Evolutionary conservation across 1,140 invertebrate species (phyloP).

Genomic region (Heliconius melpomene): DNA sequence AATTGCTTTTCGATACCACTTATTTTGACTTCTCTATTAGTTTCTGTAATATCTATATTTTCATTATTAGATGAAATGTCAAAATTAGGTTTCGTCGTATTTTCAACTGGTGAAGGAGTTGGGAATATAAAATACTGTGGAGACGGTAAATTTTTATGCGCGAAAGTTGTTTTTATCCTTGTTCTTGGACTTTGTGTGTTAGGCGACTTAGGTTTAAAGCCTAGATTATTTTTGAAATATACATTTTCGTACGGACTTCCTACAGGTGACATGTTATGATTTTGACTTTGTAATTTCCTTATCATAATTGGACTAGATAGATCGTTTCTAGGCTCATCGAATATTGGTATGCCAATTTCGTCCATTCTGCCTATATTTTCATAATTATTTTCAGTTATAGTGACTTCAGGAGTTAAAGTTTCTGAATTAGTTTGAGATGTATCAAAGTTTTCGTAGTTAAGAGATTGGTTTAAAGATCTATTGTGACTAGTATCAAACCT

Average conservation of each 20-base stretch:
- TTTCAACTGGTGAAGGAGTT: constrained; percentile 64
- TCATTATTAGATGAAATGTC: constrained; percentile 33
- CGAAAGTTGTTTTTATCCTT: constrained; percentile 83
- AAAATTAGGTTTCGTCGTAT: constrained; percentile 52
- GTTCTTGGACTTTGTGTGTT: constrained; percentile 82
- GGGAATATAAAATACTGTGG: constrained; percentile 80
- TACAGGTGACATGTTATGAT: constrained; percentile 54
- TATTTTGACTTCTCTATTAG: constrained; percentile 41
- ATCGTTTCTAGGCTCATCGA: constrained; percentile 66
- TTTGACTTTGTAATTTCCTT: constrained; percentile 69
- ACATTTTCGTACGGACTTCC: constrained; percentile 82
- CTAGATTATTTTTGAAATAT: constrained; percentile 64
- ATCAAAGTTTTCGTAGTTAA: constrained; percentile 79
- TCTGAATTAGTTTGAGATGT: constrained; percentile 46
- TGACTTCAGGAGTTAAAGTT: constrained; percentile 63
- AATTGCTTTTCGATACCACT: constrained; percentile 77
- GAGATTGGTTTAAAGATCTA: constrained; percentile 57
- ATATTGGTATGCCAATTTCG: constrained; percentile 72
- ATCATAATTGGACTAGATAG: constrained; percentile 78
- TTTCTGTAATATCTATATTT: constrained; percentile 27
- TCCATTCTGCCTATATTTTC: constrained; percentile 75
- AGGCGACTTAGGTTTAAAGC: constrained; percentile 81
- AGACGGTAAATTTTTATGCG: constrained; percentile 74
- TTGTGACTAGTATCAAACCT: constrained; percentile 78
- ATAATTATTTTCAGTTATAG: constrained; percentile 66